Evolutionary conservation across 2,797 vertebrate species (phyloP).

Genomic region (Cacajao melanocephalus): DNA sequence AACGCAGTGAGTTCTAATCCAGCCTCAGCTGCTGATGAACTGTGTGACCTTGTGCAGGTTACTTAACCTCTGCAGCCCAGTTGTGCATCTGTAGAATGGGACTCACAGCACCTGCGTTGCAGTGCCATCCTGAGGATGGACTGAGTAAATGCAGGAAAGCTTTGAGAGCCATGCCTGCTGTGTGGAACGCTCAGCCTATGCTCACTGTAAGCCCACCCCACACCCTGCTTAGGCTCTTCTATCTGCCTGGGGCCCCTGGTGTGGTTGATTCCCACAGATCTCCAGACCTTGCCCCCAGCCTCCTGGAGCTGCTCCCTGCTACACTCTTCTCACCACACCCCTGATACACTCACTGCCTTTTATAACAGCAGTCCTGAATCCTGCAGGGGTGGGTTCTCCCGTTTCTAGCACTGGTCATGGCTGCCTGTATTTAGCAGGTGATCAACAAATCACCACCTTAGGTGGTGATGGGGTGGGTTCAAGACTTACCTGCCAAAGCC

Average conservation of each 20-base stretch:
- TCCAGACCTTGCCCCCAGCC: not conserved
- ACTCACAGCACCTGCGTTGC: not conserved
- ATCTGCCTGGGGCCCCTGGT: not conserved
- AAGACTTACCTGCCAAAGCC: not conserved
- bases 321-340: not conserved
- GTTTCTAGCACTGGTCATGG: not conserved
- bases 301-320: not conserved
- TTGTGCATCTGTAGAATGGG: not conserved
- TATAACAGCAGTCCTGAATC: not conserved
- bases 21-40: not conserved
- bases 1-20: not conserved
- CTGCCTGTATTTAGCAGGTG: not conserved
- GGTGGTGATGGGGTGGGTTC: fast-evolving
- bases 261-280: not conserved
- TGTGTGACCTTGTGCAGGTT: not conserved
- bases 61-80: not conserved
- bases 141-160: not conserved
- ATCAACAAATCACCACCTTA: not conserved
- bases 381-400: not conserved
- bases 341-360: not conserved
- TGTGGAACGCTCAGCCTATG: fast-evolving
- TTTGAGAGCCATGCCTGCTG: fast-evolving
- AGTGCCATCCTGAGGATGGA: not conserved
- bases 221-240: not conserved
- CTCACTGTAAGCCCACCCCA: not conserved